Base-by-base conservation (phyloP, 1,140 invertebrate genomes). In the Augochlora pura region DNA sequence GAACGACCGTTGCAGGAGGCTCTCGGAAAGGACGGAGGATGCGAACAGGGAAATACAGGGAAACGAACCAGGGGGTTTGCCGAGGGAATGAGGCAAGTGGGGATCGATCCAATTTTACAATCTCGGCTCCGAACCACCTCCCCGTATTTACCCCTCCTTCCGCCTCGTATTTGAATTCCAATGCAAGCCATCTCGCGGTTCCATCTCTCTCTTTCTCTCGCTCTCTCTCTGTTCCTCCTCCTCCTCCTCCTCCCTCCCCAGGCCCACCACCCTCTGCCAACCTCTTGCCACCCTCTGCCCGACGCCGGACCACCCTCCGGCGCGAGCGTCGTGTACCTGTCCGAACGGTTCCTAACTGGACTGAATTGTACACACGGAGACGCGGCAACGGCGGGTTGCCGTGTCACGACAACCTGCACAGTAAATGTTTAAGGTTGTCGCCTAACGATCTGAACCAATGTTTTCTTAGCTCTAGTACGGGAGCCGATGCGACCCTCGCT, bases 51-150 rank as follows among this genome's bases (percentile, higher is more conserved):
- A 83, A 71, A 79, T 49, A 72, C 71, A 79, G 75, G 62, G 77
- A 77, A 65, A 68, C 59, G 71, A 76, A 71, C 54, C 54, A 46
- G 42, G 10, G 42, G 42, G 85, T 78, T 14, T 14, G 16, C 14
- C 49, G 49, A n/a, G 6, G n/a, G n/a, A 6, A 2, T 57, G 21
- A 9, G 0, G 21, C 21, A 9, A 9, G 21, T 72, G 80, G 75
- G 76, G 86, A 90, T 89, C 88, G 90, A 91, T 91, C 76, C 83
- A 88, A 91, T 92, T 92, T 91, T 90, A 88, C 90, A 91, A 91
- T 91, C 88, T 90, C 87, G 83, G 49, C 54, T 57, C 54, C 64
- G 32, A 23, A 12, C 73, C 49, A 12, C 21, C 32, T 23, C n/a
- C 38, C 39, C 64, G 32, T 42, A 42, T 18, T 10, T 67, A 10